Evolutionary conservation across 2,888 invertebrate species (phyloP).

Genomic region (Trypoxylon attenuatum): DNA sequence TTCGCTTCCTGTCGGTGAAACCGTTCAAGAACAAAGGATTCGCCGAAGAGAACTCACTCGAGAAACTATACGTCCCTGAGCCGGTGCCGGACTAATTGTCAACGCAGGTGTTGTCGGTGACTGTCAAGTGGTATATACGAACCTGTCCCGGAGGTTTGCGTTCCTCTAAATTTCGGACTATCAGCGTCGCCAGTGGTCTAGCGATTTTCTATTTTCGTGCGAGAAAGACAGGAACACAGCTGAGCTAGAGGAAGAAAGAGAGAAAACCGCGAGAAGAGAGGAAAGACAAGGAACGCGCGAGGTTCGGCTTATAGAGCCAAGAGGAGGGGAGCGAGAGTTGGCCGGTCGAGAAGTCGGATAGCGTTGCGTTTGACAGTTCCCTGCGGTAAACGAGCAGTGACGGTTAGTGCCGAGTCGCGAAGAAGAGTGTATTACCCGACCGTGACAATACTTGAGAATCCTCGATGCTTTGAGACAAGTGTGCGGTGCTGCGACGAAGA

Average conservation of each 20-base stretch:
- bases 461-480: no score
- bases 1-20: constrained; percentile 30
- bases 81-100: no score
- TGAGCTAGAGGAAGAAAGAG: not conserved
- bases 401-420: no score
- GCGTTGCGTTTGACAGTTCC: constrained; percentile 31
- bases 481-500: no score
- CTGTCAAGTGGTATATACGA: not conserved
- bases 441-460: no score
- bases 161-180: not conserved
- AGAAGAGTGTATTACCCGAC: no score
- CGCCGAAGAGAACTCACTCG: not conserved
- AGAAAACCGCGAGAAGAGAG: not conserved
- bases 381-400: not conserved
- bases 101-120: not conserved
- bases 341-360: not conserved
- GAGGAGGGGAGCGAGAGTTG: no score
- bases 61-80: no score
- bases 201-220: not conserved
- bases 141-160: not conserved
- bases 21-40: constrained; percentile 56
- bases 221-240: not conserved
- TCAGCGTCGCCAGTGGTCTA: not conserved
- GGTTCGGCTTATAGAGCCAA: no score
- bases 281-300: no score